Evolutionary conservation across 2,797 vertebrate genomes (phyloP).

Genomic region (Alexandromys oeconomus): DNA sequence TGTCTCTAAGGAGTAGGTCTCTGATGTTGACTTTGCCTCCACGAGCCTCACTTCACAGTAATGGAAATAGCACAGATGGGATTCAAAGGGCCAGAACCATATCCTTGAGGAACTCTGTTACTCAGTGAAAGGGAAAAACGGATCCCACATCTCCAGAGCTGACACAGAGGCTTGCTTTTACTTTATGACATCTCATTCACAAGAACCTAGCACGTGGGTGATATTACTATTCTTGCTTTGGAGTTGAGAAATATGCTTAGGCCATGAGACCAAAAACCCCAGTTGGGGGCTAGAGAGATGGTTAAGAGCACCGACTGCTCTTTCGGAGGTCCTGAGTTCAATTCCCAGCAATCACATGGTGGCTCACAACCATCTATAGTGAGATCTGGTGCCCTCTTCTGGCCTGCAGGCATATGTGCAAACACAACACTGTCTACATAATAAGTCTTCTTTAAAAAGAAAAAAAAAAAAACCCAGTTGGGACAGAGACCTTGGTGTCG

Average conservation of each 20-base stretch:
- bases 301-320: too few relatives aligned
- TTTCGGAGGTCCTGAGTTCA: too few relatives aligned
- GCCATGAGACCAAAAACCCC: not conserved
- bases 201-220: not conserved
- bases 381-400: too few relatives aligned
- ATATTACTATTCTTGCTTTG: not conserved
- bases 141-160: not conserved
- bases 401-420: too few relatives aligned
- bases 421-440: too few relatives aligned
- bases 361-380: too few relatives aligned
- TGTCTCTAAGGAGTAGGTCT: not conserved
- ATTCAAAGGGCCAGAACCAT: not conserved
- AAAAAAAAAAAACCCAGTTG: not conserved
- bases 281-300: not conserved
- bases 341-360: too few relatives aligned
- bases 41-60: conserved; percentile 4
- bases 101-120: not conserved
- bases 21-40: not conserved
- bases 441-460: too few relatives aligned
- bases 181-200: not conserved
- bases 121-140: not conserved
- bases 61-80: not conserved
- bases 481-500: not conserved
- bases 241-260: conserved; percentile 32
- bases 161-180: not conserved